phyloP scores from a whole-genome alignment of 2,797 vertebrate species.

The Halcyon badia region DNA sequence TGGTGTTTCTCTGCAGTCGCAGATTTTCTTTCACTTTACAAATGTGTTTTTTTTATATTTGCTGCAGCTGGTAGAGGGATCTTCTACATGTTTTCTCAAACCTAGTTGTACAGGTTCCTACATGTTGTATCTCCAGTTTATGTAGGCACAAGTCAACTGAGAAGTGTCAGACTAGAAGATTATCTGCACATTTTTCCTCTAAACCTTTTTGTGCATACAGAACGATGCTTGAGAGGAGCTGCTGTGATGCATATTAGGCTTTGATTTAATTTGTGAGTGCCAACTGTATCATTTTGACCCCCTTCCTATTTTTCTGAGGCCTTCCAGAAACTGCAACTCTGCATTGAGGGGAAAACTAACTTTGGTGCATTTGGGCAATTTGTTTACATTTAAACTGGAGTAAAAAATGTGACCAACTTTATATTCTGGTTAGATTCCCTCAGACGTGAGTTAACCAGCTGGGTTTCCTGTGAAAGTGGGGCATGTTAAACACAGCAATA shows the following conservation, averaged over 20 bases:
- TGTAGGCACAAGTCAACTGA: neutral
- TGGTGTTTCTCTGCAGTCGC: neutral
- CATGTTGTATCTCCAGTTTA: neutral
- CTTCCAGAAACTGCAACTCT: neutral
- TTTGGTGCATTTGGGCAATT: neutral
- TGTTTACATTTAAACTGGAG: neutral
- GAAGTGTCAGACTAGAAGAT: neutral
- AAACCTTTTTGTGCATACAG: neutral
- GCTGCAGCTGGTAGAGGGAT: neutral
- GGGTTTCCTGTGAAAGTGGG: neutral
- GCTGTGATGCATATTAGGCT: neutral
- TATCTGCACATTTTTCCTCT: neutral
- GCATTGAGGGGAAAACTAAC: neutral
- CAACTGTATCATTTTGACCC: neutral
- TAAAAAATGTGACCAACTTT: neutral
- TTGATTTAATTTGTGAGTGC: neutral
- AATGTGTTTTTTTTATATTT: neutral
- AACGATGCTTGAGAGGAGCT: neutral
- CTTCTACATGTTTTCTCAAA: neutral
- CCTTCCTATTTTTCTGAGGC: neutral
- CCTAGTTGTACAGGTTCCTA: neutral
- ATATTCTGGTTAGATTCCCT: neutral
- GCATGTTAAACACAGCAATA: neutral
- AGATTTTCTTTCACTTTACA: neutral
- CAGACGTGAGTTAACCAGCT: neutral